A percentile compares a stretch with the other conserved stretches of the same genome.
These are phyloP conservation scores for Oreohelix idahoensis DNA, from an alignment of 1,140 invertebrate species.

Conservation along the genomic window DNA sequence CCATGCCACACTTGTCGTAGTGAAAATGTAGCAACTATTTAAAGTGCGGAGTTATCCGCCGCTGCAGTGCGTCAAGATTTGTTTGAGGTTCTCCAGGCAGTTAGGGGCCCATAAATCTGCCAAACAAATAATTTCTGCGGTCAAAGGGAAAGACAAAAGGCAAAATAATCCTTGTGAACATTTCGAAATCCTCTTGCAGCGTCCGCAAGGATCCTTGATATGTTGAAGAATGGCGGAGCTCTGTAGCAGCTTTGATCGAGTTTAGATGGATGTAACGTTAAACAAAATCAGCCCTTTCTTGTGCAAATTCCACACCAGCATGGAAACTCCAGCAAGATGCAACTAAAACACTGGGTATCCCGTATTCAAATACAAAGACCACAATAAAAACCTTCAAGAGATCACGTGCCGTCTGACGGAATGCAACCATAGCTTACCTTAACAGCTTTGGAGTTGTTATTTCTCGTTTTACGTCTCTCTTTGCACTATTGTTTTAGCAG, in stretches of 20 bases:
- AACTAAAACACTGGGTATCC: not conserved
- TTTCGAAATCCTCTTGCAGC: not conserved
- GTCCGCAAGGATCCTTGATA: not conserved
- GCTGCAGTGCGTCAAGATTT: not conserved
- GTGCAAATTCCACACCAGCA: not conserved
- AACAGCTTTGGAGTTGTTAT: not conserved
- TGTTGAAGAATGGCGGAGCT: conserved; percentile 12
- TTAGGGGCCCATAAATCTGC: not conserved
- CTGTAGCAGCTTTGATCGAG: not conserved
- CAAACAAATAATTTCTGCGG: not conserved
- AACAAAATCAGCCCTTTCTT: not conserved
- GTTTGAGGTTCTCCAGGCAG: not conserved
- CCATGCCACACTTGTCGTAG: not conserved
- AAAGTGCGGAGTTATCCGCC: not conserved
- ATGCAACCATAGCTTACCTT: not conserved
- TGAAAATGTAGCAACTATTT: not conserved
- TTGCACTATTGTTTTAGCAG: too few relatives aligned
- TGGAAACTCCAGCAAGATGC: not conserved
- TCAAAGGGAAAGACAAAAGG: conserved; percentile 5
- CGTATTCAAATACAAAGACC: not conserved
- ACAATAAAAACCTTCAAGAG: not conserved
- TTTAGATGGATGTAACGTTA: not conserved
- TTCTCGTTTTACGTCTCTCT: not conserved
- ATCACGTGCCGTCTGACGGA: not conserved
- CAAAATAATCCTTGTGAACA: not conserved